Evolutionary conservation across 2,113 vertebrate genomes (phyloP).

Genomic region (Trogon melanurus): DNA sequence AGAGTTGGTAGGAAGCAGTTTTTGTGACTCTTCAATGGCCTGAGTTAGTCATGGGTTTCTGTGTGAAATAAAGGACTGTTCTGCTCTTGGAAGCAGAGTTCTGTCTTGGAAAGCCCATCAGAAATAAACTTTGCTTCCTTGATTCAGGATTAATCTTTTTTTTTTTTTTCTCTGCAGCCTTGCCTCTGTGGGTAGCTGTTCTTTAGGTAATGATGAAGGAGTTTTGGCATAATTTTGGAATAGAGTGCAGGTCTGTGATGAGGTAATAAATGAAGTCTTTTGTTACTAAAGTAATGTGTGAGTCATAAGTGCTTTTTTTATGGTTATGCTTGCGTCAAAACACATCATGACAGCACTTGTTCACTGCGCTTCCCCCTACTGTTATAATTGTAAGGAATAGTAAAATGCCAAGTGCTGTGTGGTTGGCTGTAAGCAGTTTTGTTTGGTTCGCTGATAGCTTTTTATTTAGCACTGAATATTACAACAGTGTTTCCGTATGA

Average conservation of each 20-base stretch:
- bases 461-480: background rate
- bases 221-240: background rate
- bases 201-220: background rate
- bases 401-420: background rate
- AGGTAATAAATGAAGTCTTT: conserved; percentile 37
- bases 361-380: conserved; percentile 17
- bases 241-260: background rate
- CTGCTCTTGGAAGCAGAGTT: conserved; percentile 18
- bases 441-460: background rate
- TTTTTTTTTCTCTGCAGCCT: background rate
- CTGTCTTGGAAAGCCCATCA: conserved; percentile 13
- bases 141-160: background rate
- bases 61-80: conserved; percentile 17
- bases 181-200: background rate
- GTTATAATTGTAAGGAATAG: background rate
- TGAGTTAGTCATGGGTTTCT: conserved; percentile 53
- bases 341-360: conserved; percentile 37
- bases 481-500: background rate
- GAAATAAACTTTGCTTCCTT: conserved; percentile 10
- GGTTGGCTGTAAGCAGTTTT: background rate
- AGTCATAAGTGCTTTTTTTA: conserved; percentile 43
- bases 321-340: conserved; percentile 33
- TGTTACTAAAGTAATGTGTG: conserved; percentile 21
- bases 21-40: conserved; percentile 29
- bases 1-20: conserved; percentile 33